A percentile compares a stretch with the other conserved stretches of the same genome.
Conservation (phyloP, 2,888 invertebrate species). For the Bembecia ichneumoniformis region DNA sequence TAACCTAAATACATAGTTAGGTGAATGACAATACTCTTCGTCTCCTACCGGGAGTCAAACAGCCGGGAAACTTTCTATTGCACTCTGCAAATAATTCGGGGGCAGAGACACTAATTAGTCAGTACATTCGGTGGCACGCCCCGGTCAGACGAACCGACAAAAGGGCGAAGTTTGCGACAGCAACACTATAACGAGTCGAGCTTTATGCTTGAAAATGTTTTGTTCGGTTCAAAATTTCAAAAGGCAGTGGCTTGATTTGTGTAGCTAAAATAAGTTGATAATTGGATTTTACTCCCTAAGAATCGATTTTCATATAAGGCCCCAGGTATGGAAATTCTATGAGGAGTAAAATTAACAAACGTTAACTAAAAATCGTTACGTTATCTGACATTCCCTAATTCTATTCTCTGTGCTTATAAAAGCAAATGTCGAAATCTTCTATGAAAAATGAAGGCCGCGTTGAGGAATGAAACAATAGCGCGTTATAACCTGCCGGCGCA, state of each 20-base stretch:
- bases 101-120: constrained; percentile 45
- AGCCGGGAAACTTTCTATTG: constrained; percentile 45
- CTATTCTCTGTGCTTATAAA: too few relatives aligned
- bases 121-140: constrained; percentile 42
- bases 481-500: too few relatives aligned
- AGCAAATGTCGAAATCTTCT: too few relatives aligned
- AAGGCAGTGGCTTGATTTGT: background rate
- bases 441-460: too few relatives aligned
- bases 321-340: too few relatives aligned
- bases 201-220: background rate
- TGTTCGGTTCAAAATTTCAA: background rate
- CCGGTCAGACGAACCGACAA: constrained; percentile 29
- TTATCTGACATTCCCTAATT: too few relatives aligned
- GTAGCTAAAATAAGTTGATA: too few relatives aligned
- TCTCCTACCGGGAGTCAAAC: constrained; percentile 31
- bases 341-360: too few relatives aligned
- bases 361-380: too few relatives aligned
- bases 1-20: background rate
- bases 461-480: too few relatives aligned
- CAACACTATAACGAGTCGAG: constrained; percentile 34
- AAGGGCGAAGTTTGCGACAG: constrained; percentile 49
- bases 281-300: too few relatives aligned
- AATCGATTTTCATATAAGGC: too few relatives aligned
- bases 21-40: constrained; percentile 3
- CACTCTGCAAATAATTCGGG: constrained; percentile 46